Evolutionary conservation across 2,888 invertebrate species (phyloP).

Genomic region (Hesperia comma): DNA sequence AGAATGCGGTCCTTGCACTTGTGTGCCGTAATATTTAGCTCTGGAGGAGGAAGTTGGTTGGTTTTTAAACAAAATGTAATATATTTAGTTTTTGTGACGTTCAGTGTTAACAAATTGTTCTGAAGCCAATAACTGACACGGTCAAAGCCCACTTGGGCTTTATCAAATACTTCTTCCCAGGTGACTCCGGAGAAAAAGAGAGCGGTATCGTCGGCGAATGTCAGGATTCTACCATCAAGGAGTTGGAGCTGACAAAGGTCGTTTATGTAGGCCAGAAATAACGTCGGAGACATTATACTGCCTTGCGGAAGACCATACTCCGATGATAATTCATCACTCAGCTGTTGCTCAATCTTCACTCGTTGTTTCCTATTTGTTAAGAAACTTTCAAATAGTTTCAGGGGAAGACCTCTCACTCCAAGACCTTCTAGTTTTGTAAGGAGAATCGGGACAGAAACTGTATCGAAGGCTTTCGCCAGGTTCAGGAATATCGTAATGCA

Average conservation of each 20-base stretch:
- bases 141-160: conserved; percentile 3
- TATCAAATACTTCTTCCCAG: conserved; percentile 13
- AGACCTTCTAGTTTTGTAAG: conserved; percentile 10
- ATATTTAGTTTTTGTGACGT: conserved; percentile 8
- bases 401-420: conserved; percentile 13
- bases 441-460: conserved; percentile 13
- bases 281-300: conserved; percentile 31
- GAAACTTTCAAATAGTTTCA: conserved; percentile 23
- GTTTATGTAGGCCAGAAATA: conserved; percentile 38
- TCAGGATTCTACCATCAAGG: conserved; percentile 7
- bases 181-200: conserved; percentile 1
- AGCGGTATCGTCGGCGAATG: conserved; percentile 36
- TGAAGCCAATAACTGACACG: conserved; percentile 4
- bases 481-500: conserved; percentile 23
- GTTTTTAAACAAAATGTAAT: not conserved
- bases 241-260: conserved; percentile 23
- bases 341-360: conserved; percentile 19
- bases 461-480: conserved; percentile 17
- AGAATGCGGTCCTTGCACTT: not conserved
- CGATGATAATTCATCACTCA: conserved; percentile 10
- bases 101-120: not conserved
- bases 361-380: conserved; percentile 27
- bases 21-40: not conserved
- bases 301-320: conserved; percentile 37
- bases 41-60: not conserved